Percentiles rank a stretch among this genome's conserved stretches.
These are phyloP conservation scores for Todus mexicanus DNA, from an alignment of 2,797 vertebrate species.

Conservation along the genomic window DNA sequence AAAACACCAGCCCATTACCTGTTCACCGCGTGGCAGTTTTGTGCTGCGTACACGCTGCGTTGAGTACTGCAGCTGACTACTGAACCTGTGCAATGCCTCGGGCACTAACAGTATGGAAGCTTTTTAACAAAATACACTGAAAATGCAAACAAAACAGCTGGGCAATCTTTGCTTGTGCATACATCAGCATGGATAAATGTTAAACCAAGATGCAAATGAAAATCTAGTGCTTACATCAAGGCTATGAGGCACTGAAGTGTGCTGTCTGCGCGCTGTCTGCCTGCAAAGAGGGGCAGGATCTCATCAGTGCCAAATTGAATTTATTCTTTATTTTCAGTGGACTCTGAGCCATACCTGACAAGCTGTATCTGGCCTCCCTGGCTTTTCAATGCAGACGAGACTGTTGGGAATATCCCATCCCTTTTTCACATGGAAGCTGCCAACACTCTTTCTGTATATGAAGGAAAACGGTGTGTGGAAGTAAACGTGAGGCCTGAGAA, in stretches of 20 bases:
- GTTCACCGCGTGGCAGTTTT: rapidly evolving
- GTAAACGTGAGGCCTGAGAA: background rate
- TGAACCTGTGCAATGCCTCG: background rate
- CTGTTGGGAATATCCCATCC: background rate
- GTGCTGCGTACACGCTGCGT: background rate
- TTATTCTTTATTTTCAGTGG: background rate
- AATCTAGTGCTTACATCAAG: background rate
- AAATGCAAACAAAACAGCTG: background rate
- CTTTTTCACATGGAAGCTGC: background rate
- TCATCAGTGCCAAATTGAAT: background rate
- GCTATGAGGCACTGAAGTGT: background rate
- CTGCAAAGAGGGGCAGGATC: background rate
- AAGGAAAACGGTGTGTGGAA: background rate
- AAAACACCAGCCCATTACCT: background rate
- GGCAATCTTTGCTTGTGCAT: background rate
- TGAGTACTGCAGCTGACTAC: too few relatives aligned
- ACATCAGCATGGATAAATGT: background rate
- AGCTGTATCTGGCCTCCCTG: background rate
- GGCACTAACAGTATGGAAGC: background rate
- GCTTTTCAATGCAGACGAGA: background rate
- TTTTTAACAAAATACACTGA: background rate
- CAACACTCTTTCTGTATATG: background rate
- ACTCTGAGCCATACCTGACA: background rate
- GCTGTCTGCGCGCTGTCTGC: background rate
- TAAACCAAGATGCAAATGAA: background rate